Evolutionary conservation across 2,797 vertebrate genomes (phyloP).

Genomic region (Iguana delicatissima): DNA sequence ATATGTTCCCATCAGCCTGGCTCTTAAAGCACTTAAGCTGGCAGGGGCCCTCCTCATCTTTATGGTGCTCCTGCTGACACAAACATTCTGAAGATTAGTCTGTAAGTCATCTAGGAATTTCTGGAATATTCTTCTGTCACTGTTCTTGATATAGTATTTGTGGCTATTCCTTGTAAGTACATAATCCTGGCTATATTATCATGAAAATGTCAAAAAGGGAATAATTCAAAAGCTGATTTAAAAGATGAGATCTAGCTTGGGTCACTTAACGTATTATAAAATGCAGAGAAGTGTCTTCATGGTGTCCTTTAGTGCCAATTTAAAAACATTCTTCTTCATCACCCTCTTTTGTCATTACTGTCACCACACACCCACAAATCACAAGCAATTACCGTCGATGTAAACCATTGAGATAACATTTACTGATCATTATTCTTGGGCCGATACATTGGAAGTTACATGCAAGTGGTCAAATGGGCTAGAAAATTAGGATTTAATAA

Average conservation of each 20-base stretch:
- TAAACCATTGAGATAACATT: slow-evolving; percentile 51
- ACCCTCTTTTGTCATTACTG: slow-evolving; percentile 53
- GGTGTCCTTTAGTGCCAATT: slow-evolving; percentile 61
- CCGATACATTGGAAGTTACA: slow-evolving; percentile 49
- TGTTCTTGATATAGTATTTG: slow-evolving; percentile 48
- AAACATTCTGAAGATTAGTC: slow-evolving; percentile 21
- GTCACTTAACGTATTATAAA: slow-evolving; percentile 63
- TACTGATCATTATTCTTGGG: slow-evolving; percentile 42
- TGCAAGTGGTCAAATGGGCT: slow-evolving; percentile 55
- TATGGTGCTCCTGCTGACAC: slow-evolving; percentile 55
- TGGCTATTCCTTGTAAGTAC: slow-evolving; percentile 56
- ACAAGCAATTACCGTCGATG: slow-evolving; percentile 61
- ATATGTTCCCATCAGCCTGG: slow-evolving; percentile 33
- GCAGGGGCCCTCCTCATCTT: slow-evolving; percentile 45
- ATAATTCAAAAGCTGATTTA: slow-evolving; percentile 66
- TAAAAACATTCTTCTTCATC: slow-evolving; percentile 61
- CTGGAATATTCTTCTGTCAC: slow-evolving; percentile 24
- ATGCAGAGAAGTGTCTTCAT: slow-evolving; percentile 57
- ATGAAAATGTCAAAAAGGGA: slow-evolving; percentile 62
- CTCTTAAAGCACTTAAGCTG: slow-evolving; percentile 38
- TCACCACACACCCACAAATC: slow-evolving; percentile 24
- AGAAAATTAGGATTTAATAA: slow-evolving; percentile 60
- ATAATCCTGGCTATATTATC: slow-evolving; percentile 67
- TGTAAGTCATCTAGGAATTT: slow-evolving; percentile 37
- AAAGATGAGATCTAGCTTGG: slow-evolving; percentile 54